Base-by-base conservation (phyloP, 1,140 invertebrate genomes). In the Trypoxylus dichotomus region DNA sequence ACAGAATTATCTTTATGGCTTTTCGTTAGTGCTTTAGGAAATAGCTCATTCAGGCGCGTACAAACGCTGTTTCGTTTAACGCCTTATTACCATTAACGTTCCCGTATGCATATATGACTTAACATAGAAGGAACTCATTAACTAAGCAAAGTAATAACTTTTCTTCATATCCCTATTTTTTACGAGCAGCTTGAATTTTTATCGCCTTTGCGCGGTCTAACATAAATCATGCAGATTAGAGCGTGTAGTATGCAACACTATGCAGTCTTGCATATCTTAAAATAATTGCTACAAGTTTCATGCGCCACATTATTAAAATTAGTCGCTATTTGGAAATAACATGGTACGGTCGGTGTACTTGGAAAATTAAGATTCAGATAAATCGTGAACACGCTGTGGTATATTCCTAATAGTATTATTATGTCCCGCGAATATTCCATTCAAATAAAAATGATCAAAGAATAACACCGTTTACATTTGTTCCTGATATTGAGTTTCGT, bases 181-280 rank as follows among this genome's bases (percentile, higher is more conserved):
- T 47, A 47, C 11, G 43, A 47, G 43, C n/a, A 47, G 11, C 43
- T 47, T 47, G 43, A 47, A 2, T 15, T 47, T 47, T 47, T 47
- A 47, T 47, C 43, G 43, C n/a, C n/a, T 15, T n/a, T 11, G 11
- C 43, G 2, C n/a, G 11, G 43, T 63, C 15, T 19, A 58, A 21
- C 37, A 60, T 76, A 76, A 76, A 76, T 76, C 43, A 58, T 76
- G 54, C 24, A 76, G 75, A 76, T 76, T 76, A 43, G 19, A 42
- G 19, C 43, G 43, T 47, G 43, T 47, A 42, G 47, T 54, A 32
- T 75, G 74, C 37, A 75, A 43, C 21, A 75, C 74, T 24, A 75
- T 47, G 74, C 41, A 43, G 74, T 43, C 41, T 29, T 75, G 74
- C 74, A 75, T 75, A 47, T 47, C 74, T 47, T 27, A 75, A 11